phyloP scores from a whole-genome alignment of 2,888 invertebrate genomes.

The Tetropium fuscum region DNA sequence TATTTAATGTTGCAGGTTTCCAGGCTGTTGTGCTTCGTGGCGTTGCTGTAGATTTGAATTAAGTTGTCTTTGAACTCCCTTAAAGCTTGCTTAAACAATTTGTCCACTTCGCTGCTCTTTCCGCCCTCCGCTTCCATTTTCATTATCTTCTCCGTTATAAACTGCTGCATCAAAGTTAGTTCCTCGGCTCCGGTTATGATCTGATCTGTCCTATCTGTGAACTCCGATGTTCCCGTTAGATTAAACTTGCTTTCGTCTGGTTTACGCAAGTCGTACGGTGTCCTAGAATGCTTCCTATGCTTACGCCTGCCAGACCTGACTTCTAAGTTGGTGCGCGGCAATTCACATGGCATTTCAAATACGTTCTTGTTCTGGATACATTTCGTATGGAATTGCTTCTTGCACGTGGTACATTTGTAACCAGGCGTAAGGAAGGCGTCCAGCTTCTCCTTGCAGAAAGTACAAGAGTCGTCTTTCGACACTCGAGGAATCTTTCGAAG shows the following conservation, averaged over 20 bases:
- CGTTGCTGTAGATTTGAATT: constrained; percentile 89
- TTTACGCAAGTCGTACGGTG: constrained; percentile 70
- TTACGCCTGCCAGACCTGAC: constrained; percentile 72
- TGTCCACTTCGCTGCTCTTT: constrained; percentile 87
- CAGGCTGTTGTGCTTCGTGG: constrained; percentile 81
- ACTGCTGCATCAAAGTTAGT: constrained; percentile 90
- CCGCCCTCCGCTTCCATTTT: constrained; percentile 76
- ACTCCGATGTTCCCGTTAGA: constrained; percentile 88
- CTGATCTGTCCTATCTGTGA: constrained; percentile 91
- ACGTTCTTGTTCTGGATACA: constrained; percentile 89
- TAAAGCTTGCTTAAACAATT: constrained; percentile 91
- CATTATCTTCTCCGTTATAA: constrained; percentile 92
- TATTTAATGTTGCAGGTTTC: constrained; percentile 82
- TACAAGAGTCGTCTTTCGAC: constrained; percentile 82
- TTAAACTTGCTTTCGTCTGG: constrained; percentile 78
- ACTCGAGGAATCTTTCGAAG: constrained; percentile 83
- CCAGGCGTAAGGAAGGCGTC: constrained; percentile 85
- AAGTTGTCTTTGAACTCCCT: constrained; percentile 94
- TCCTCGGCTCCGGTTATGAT: constrained; percentile 86
- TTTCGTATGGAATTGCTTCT: constrained; percentile 88
- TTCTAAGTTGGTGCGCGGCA: constrained; percentile 57
- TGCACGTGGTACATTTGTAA: constrained; percentile 85
- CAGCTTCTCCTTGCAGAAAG: constrained; percentile 84
- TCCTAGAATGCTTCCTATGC: constrained; percentile 71
- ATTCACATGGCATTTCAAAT: constrained; percentile 78